Evolutionary conservation across 1,140 invertebrate species (phyloP), one percentile per base, ranked within the genome.

Genomic region (Riptortus pedestris): DNA sequence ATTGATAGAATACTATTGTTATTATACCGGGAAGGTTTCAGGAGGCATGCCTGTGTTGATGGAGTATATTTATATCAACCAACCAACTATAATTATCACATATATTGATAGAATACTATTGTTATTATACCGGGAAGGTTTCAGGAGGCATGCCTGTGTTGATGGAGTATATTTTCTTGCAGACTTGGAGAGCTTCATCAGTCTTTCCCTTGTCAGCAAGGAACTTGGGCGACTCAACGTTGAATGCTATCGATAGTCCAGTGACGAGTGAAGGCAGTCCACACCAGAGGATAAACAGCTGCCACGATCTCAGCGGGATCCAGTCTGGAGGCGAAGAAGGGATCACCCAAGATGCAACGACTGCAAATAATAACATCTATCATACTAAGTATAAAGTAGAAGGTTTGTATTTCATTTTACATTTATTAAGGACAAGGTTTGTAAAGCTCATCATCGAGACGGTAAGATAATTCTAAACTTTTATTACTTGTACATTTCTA

Each of bases 201-300:
- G 85, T 82, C 70, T 82, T 80, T 70, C 90, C 87, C 66, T 82
- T 81, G 1, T 83, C 83, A 51, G 94, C 77, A 51, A 93, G 77
- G 74, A 90, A 94, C 74, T 93, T 93, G 1, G 92, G 91, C 67
- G 90, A 93, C 77, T 94, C 91, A 22, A 91, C 91, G 70, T 94
- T 80, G 66, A 90, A 81, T 71, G 90, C 79, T 27, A 93, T 80
- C 52, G 91, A 74, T 57, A 84, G 81, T 43, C 87, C 89, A 38
- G 92, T 89, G 45, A 91, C 73, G 69, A 94, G 87, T 48, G 88
- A 90, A 47, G 91, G 91, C 65, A 90, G 71, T 69, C 90, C 85
- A 78, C 89, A 93, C 47, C 92, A 81, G 67, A 92, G 74, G 66
- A 93, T 76, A 76, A 93, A 95, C 68, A 94, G 88, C 71, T 90